Evolutionary conservation across 2,113 vertebrate species (phyloP).

Genomic region (Rhabdornis inornatus): DNA sequence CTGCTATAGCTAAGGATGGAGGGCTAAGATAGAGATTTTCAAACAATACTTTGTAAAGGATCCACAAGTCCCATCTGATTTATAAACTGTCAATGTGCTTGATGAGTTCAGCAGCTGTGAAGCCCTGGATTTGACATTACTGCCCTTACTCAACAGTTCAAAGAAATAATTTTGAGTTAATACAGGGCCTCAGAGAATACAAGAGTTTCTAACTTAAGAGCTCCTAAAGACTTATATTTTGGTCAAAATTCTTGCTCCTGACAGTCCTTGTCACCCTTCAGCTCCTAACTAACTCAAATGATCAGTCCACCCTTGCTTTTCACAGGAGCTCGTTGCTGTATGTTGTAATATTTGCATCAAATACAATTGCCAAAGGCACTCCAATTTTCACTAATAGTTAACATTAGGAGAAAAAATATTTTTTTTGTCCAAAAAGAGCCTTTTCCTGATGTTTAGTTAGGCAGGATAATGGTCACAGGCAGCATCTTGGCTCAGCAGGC

Average conservation of each 20-base stretch:
- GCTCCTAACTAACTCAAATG: neutral
- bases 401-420: neutral
- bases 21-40: neutral
- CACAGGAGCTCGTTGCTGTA: neutral
- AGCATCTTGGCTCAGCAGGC: conserved; percentile 35
- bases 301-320: neutral
- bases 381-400: conserved; percentile 43
- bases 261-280: neutral
- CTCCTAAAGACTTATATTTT: neutral
- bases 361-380: neutral
- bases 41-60: neutral
- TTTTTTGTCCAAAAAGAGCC: conserved; percentile 16
- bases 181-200: neutral
- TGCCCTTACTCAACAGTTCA: neutral
- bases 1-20: neutral
- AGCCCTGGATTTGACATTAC: neutral
- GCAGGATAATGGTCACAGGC: neutral
- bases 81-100: neutral
- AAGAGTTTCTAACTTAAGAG: neutral
- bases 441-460: conserved; percentile 6
- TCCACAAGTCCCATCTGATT: neutral
- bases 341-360: neutral
- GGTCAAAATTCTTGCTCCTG: neutral
- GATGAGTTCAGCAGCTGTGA: neutral
- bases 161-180: neutral